These are phyloP conservation scores for Toxonevra muliebris DNA, from an alignment of 2,888 invertebrate genomes.

Conservation along the genomic window DNA sequence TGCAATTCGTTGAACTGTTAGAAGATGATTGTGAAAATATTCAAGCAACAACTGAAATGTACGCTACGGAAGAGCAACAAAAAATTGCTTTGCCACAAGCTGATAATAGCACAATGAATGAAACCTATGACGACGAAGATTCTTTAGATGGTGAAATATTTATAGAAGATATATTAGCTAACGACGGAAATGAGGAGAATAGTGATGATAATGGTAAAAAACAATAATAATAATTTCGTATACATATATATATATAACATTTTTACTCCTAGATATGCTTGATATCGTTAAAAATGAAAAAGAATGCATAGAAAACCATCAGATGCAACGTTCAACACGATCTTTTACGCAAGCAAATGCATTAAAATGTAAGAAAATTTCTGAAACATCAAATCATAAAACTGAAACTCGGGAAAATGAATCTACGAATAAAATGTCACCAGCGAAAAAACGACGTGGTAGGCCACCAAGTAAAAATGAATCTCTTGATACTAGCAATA, in stretches of 20 bases:
- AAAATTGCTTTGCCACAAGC: neutral
- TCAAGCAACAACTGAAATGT: neutral
- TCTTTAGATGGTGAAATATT: constrained; percentile 38
- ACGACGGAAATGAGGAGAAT: constrained; percentile 20
- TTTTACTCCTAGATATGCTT: constrained; percentile 5
- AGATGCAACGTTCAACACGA: constrained; percentile 3
- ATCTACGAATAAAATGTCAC: neutral
- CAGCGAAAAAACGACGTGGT: constrained; percentile 30
- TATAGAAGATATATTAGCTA: constrained; percentile 37
- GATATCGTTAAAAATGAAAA: constrained; percentile 1
- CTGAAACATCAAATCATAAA: constrained; percentile 25
- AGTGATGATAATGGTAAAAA: neutral
- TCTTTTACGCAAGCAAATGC: neutral
- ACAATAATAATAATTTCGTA: neutral
- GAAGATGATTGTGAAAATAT: constrained; percentile 9
- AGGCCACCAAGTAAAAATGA: constrained; percentile 30
- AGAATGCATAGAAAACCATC: neutral
- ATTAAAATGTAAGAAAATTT: constrained; percentile 14
- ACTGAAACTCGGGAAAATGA: neutral
- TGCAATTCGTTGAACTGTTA: constrained; percentile 23
- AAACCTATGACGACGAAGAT: constrained; percentile 27
- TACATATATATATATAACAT: neutral
- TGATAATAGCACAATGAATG: constrained; percentile 6
- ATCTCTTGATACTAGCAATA: neutral
- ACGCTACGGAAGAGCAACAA: neutral